phyloP scores from a whole-genome alignment of 1,140 invertebrate genomes.

The Paraescarpia echinospica region DNA sequence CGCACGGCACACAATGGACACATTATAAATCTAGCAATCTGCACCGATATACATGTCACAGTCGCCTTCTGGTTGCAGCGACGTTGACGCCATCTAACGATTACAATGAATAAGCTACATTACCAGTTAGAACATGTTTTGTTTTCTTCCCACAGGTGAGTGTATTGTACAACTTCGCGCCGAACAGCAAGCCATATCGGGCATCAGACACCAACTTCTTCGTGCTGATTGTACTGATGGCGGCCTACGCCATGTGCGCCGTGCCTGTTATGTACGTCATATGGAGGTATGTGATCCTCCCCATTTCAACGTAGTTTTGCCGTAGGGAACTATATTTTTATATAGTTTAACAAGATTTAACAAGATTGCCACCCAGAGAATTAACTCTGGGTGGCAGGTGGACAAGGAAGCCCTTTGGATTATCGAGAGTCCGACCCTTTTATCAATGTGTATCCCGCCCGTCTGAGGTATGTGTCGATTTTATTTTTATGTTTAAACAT shows the following conservation, averaged over 20 bases:
- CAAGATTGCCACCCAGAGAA: no score
- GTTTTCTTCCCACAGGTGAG: not conserved
- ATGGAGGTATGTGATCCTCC: not conserved
- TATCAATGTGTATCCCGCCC: no score
- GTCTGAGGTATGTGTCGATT: no score
- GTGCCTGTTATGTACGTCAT: constrained; percentile 3
- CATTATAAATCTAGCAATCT: no score
- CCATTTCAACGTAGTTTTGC: not conserved
- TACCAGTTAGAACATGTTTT: not conserved
- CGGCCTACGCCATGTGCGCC: not conserved
- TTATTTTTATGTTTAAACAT: no score
- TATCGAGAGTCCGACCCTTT: no score
- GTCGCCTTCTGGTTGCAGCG: not conserved
- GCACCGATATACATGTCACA: not conserved
- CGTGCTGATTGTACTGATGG: not conserved
- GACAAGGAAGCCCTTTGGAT: no score
- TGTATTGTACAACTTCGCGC: not conserved
- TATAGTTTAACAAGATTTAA: no score
- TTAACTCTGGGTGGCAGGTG: no score
- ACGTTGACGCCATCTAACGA: no score
- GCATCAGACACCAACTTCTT: constrained; percentile 10
- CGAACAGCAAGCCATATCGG: not conserved
- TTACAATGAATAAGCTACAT: no score
- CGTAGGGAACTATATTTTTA: not conserved
- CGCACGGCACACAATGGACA: not conserved